phyloP scores from a whole-genome alignment of 2,797 vertebrate species.

The Rhinoraja longicauda region DNA sequence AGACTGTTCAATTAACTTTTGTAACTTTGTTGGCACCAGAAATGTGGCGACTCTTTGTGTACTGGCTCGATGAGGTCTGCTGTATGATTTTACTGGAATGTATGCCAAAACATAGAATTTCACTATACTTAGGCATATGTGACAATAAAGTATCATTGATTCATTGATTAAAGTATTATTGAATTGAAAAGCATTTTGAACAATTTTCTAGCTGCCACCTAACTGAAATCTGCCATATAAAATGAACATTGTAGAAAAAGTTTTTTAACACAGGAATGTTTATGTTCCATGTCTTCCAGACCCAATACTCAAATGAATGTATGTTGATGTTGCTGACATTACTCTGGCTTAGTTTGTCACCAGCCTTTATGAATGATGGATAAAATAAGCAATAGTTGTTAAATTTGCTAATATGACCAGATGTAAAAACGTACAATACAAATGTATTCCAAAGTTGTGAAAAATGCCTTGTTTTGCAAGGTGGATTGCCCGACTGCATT shows the following conservation, averaged over 20 bases:
- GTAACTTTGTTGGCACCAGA: too few species aligned
- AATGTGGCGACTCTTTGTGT: too few species aligned
- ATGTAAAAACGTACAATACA: not conserved
- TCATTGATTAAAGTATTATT: too few species aligned
- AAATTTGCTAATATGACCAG: not conserved
- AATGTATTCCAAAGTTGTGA: not conserved
- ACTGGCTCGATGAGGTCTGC: too few species aligned
- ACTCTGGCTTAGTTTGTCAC: not conserved
- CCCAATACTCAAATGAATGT: not conserved
- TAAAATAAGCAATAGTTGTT: not conserved
- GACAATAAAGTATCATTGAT: too few species aligned
- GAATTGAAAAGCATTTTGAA: too few species aligned
- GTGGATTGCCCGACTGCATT: not conserved
- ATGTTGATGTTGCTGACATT: not conserved
- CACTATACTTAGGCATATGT: too few species aligned
- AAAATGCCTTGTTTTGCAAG: not conserved
- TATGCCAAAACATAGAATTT: too few species aligned
- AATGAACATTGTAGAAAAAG: not conserved
- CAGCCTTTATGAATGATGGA: not conserved
- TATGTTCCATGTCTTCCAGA: not conserved
- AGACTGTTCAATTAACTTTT: too few species aligned
- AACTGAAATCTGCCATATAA: not conserved
- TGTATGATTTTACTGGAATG: too few species aligned
- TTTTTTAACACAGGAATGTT: not conserved
- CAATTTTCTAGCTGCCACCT: too few species aligned